These are phyloP conservation scores for Cephus cinctus DNA, from an alignment of 1,140 invertebrate species.

Conservation along the genomic window DNA sequence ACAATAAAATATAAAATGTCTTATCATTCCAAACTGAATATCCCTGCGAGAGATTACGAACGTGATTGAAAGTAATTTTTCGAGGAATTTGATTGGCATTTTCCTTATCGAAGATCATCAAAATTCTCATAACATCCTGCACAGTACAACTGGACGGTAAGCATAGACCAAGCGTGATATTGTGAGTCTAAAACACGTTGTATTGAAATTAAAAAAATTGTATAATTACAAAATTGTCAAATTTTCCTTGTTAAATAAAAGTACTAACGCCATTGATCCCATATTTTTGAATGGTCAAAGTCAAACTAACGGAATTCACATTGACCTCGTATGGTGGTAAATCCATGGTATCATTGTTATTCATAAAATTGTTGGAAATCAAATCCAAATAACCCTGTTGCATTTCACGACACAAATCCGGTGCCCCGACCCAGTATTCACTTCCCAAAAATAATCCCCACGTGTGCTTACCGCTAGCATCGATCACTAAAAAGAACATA, in stretches of 20 bases:
- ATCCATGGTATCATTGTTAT: conserved; percentile 1
- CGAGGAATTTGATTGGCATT: conserved; percentile 18
- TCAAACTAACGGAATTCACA: conserved; percentile 26
- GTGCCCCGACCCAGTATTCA: conserved; percentile 42
- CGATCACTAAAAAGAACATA: conserved; percentile 35
- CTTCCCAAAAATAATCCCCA: conserved; percentile 42
- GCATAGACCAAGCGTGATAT: conserved; percentile 41
- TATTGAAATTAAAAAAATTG: neutral
- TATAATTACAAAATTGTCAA: neutral
- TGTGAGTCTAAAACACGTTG: conserved; percentile 29
- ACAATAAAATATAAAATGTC: conserved; percentile 40
- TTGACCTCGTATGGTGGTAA: conserved; percentile 29
- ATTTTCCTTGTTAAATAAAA: neutral
- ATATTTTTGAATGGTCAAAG: conserved; percentile 15
- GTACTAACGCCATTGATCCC: conserved; percentile 24
- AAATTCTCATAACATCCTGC: conserved; percentile 29
- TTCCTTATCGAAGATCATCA: conserved; percentile 22
- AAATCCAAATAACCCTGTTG: conserved; percentile 20
- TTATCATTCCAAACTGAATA: conserved; percentile 36
- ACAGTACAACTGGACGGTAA: conserved; percentile 36
- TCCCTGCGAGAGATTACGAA: conserved; percentile 32
- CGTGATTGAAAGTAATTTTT: conserved; percentile 25
- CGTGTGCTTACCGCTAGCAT: conserved; percentile 41
- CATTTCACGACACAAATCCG: conserved; percentile 39
- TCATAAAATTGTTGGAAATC: too few relatives aligned